These are phyloP conservation scores for Maconellicoccus hirsutus DNA, from an alignment of 1,140 invertebrate genomes.

Conservation along the genomic window DNA sequence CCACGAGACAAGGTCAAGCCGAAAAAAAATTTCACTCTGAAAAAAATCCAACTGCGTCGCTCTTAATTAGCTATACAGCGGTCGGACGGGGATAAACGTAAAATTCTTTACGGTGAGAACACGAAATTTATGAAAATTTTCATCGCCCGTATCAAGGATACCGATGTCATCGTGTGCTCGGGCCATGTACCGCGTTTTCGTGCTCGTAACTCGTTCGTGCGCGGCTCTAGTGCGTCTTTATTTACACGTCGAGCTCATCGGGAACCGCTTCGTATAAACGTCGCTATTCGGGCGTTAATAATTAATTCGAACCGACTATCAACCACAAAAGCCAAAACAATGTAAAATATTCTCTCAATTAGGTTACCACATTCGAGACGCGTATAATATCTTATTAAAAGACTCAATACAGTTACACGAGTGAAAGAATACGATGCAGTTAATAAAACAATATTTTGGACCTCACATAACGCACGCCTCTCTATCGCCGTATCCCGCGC, in stretches of 20 bases:
- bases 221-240: no score
- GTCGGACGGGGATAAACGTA: no score
- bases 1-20: not conserved
- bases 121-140: no score
- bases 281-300: not conserved
- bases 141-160: no score
- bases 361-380: not conserved
- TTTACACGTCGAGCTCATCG: no score
- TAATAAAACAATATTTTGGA: constrained; percentile 5
- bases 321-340: constrained; percentile 3
- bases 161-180: no score
- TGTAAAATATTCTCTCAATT: not conserved
- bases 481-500: not conserved
- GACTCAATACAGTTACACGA: not conserved
- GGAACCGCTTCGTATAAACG: not conserved
- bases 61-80: not conserved
- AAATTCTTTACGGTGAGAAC: not conserved
- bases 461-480: not conserved
- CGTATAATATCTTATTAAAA: constrained; percentile 2
- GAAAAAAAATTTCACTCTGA: not conserved
- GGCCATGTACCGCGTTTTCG: no score
- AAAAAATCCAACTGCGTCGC: not conserved
- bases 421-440: not conserved
- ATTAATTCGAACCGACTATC: not conserved
- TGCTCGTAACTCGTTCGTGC: no score